Percentiles rank a stretch among this genome's conserved stretches.
These are phyloP conservation scores for Colistium nudipinnis DNA, from an alignment of 2,113 vertebrate species.

Conservation along the genomic window DNA sequence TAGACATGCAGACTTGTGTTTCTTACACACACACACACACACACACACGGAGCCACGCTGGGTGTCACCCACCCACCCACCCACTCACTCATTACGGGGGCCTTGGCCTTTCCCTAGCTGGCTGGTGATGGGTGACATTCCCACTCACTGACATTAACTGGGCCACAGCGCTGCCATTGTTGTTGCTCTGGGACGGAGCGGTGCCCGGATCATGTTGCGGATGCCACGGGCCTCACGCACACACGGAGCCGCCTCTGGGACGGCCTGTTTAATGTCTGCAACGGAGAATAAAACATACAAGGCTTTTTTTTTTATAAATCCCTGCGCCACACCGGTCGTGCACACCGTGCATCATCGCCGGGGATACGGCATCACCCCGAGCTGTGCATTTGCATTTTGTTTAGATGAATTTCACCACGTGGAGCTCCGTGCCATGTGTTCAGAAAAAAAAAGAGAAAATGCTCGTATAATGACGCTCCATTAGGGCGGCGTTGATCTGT, in stretches of 20 bases:
- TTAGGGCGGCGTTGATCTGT: slow-evolving; percentile 60
- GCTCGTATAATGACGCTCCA: slow-evolving; percentile 38
- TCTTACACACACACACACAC: neutral
- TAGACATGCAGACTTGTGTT: slow-evolving; percentile 2
- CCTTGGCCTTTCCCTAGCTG: slow-evolving; percentile 43
- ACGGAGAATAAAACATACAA: neutral
- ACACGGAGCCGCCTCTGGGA: slow-evolving; percentile 11
- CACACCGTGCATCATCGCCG: slow-evolving; percentile 32
- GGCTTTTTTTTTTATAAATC: too few relatives aligned
- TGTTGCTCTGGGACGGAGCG: slow-evolving; percentile 58
- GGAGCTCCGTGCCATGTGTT: slow-evolving; percentile 16
- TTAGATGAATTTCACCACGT: slow-evolving; percentile 29
- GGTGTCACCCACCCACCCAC: too few relatives aligned
- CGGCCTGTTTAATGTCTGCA: slow-evolving; percentile 18
- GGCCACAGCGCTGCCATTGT: slow-evolving; percentile 42
- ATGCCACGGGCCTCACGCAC: slow-evolving; percentile 48
- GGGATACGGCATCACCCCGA: slow-evolving; percentile 6
- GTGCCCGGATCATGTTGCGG: slow-evolving; percentile 60
- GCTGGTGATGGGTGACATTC: slow-evolving; percentile 49
- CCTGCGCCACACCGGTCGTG: slow-evolving; percentile 42
- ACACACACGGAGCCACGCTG: neutral
- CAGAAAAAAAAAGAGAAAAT: slow-evolving; percentile 48
- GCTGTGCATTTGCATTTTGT: slow-evolving; percentile 54
- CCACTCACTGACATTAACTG: slow-evolving; percentile 46
- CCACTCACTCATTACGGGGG: too few relatives aligned